Evolutionary conservation across 2,888 invertebrate genomes (phyloP), one percentile per base, ranked within the genome.

Genomic region (Ditula angustiorana): DNA sequence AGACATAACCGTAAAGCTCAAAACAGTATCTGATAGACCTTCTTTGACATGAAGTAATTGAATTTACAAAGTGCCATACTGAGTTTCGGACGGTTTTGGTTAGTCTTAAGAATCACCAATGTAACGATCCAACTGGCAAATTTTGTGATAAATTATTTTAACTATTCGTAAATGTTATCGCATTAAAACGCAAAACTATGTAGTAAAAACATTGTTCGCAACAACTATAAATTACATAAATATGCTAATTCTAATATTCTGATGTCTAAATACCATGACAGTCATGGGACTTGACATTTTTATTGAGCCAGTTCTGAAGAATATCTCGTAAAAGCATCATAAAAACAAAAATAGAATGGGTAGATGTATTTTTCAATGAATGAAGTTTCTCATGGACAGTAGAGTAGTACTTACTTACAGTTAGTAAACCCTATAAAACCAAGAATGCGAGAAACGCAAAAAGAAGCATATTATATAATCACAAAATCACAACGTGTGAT

Each of bases 131-230:
- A 10, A 41, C 41, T 8, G 10, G 19, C 41, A 41, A 41, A 19
- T 41, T 41, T 41, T 10, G 10, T 41, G 2, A 41, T 41, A 41
- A 41, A 41, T 41, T 19, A 2, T 19, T 8, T 10, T 16, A 41
- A 41, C 19, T 41, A 41, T 41, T 10, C 41, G 49, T 49, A 28
- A 28, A 49, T 28, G 28, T n/a, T n/a, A n/a, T 49, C 49, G 10
- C 28, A 10, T 26, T 16, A 23, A 19, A 28, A 49, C 10, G 16
- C 13, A 28, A 49, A 49, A 49, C 16, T 13, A 5, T 26, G 49
- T 49, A 28, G 26, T 28, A 16, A 49, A 49, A 10, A 49, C 28
- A 49, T 49, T 49, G 49, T 28, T 7, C 28, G 26, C 49, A 28
- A 26, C 26, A 30, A n/a, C 21, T 7, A 52, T 16, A 33, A 52